A percentile compares a stretch with the other conserved stretches of the same genome.
Conservation (phyloP, 1,140 invertebrate genomes). For the Bombus pyrosoma region DNA sequence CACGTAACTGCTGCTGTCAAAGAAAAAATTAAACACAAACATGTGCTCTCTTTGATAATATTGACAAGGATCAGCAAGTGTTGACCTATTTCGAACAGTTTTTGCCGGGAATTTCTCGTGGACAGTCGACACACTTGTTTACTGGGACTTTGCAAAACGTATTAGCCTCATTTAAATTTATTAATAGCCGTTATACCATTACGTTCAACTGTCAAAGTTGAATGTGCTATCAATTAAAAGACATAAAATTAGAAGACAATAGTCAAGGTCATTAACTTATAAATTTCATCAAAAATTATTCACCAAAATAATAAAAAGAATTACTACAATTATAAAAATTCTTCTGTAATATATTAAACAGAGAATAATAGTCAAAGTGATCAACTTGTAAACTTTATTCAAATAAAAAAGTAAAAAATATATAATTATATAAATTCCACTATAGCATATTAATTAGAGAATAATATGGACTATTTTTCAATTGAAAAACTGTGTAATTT, state of each 20-base stretch:
- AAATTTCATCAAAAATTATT: no score
- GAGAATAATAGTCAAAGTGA: background rate
- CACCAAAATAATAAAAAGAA: no score
- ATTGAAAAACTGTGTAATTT: background rate
- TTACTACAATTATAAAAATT: background rate
- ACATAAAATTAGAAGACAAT: background rate
- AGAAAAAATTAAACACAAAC: slow-evolving; percentile 9
- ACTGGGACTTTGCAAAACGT: background rate
- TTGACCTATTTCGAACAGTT: background rate
- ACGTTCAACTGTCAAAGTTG: background rate
- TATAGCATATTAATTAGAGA: background rate
- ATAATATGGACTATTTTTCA: background rate
- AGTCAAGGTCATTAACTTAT: no score
- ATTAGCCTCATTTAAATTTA: background rate
- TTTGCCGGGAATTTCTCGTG: background rate
- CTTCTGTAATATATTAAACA: background rate
- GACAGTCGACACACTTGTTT: background rate
- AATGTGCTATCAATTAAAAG: background rate
- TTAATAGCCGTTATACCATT: background rate
- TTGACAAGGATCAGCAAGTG: background rate
- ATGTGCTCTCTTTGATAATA: slow-evolving; percentile 2
- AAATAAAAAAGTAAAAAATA: background rate
- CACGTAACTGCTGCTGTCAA: background rate
- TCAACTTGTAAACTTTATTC: background rate
- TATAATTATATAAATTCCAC: background rate